A percentile compares a stretch with the other conserved stretches of the same genome.
phyloP scores from a whole-genome alignment of 35 echinoderm and acorn worm genomes.

The Ophiothrix spiculata region DNA sequence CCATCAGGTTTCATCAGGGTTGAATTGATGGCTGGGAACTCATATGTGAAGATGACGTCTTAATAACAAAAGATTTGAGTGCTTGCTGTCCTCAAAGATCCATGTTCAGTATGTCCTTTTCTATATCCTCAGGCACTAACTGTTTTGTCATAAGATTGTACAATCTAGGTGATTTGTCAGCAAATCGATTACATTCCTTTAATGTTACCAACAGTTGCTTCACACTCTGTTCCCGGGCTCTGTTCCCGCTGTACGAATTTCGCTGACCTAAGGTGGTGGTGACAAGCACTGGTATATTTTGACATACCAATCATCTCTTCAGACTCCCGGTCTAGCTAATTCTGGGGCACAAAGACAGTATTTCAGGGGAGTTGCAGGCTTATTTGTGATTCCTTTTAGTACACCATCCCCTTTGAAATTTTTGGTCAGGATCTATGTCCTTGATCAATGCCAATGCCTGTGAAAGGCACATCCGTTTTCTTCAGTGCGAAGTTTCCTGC shows the following conservation, averaged over 20 bases:
- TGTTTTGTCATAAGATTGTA: background rate
- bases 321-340: background rate
- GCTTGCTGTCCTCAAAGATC: background rate
- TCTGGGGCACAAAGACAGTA: too few relatives aligned
- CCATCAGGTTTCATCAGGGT: too few relatives aligned
- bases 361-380: slow-evolving; percentile 10
- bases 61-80: background rate
- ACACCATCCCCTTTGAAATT: background rate
- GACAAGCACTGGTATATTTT: background rate
- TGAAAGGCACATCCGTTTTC: background rate
- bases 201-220: background rate
- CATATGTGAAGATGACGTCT: background rate
- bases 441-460: slow-evolving; percentile 1
- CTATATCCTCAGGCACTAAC: background rate
- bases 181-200: background rate
- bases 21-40: background rate
- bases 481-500: background rate
- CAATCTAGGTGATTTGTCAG: background rate
- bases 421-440: background rate
- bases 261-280: background rate
- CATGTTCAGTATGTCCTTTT: background rate
- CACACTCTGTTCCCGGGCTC: background rate
- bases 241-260: background rate
- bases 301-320: background rate
- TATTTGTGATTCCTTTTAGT: background rate